Evolutionary conservation across 92 coral and sea anemone genomes (phyloP), one percentile per base, ranked within the genome.

Genomic region (Siderastrea radians): DNA sequence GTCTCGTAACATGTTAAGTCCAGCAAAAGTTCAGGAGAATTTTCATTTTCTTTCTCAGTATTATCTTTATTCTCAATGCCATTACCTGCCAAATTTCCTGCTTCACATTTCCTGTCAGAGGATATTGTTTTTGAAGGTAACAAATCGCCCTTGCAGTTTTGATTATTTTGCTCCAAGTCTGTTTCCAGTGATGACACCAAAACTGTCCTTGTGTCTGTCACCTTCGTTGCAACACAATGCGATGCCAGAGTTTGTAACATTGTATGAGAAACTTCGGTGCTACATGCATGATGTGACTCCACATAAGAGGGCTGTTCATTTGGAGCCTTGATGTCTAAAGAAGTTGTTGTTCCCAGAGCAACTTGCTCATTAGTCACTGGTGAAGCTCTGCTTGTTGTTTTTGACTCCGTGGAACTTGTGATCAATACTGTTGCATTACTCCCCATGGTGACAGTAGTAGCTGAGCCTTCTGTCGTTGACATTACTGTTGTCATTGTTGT

Each of bases 1-100:
- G 80, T 72, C 80, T 84, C 87, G 14, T 84, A 84, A 52, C 87
- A 84, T 49, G 87, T 84, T n/a, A 84, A 68, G 50, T 84, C 87
- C 17, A 84, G 72, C 13, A 66, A 49, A 10, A 65, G 49, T 55
- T 82, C 86, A 3, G 68, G 44, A 44, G 57, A 61, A 69, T 70
- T 82, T 49, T 55, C 17, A 82, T 58, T 1, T 57, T 69, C 78
- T 10, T 69, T 57, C 52, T 44, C 78, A 49, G 26, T 15, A 7
- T 44, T 71, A 12, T 11, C 59, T 47, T 83, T 62, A 49, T 13
- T 64, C 7, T 70, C 69, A 43, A 9, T 11, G 49, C 53, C 10
- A 12, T 14, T 75, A 48, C 15, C 51, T 1, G 69, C 72, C 2
- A n/a, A 11, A 50, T 51, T 52, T 61, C 16, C 73, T 15, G 50